Evolutionary conservation across 2,888 invertebrate genomes (phyloP).

Genomic region (Eudemis profundana): DNA sequence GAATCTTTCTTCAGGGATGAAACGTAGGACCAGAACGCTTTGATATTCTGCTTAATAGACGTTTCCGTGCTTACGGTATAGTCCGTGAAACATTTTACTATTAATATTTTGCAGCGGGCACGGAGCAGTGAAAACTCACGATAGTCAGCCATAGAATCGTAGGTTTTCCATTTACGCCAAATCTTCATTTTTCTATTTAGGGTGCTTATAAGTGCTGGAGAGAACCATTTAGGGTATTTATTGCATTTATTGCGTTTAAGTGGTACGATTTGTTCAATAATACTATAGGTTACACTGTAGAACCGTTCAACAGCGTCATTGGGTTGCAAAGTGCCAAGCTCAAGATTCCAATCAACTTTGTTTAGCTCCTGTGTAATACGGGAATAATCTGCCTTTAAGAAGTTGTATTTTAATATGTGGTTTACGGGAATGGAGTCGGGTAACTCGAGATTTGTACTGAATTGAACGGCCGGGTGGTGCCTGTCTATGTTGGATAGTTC

Average conservation of each 20-base stretch:
- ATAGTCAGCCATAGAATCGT: too few species aligned
- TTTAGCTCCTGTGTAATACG: neutral
- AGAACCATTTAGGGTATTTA: slow-evolving; percentile 19
- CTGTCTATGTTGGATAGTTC: slow-evolving; percentile 8
- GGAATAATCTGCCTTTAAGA: neutral
- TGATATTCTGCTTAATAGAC: too few species aligned
- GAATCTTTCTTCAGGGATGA: too few species aligned
- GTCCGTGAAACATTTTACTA: too few species aligned
- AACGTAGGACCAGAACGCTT: too few species aligned
- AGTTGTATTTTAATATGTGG: neutral
- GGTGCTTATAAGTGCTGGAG: slow-evolving; percentile 4
- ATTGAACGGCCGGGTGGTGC: slow-evolving; percentile 12
- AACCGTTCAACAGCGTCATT: slow-evolving; percentile 1
- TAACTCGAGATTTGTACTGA: neutral
- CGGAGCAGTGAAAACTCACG: too few species aligned
- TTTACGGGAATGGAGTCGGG: neutral
- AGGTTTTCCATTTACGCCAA: too few species aligned
- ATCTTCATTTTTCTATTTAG: too few species aligned
- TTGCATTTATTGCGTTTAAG: neutral
- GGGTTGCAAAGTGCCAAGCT: neutral
- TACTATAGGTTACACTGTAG: neutral
- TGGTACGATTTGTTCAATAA: neutral
- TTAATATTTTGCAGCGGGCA: too few species aligned
- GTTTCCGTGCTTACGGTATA: too few species aligned
- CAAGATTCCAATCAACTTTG: neutral